Base-by-base conservation (phyloP, 2,888 invertebrate genomes). In the Gandaritis pyraliata region DNA sequence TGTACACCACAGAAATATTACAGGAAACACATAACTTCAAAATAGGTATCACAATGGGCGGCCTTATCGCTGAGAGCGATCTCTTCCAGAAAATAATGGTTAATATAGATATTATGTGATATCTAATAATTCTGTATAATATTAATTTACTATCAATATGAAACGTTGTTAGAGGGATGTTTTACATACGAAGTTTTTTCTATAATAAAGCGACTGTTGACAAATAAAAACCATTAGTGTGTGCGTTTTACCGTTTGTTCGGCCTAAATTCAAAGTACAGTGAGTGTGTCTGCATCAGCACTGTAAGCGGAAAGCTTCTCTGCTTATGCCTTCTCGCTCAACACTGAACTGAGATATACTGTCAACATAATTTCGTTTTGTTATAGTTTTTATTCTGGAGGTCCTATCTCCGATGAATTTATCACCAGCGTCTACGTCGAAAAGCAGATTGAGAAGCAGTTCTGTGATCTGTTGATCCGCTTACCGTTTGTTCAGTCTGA, bases 401-500 rank as follows among this genome's bases (percentile, higher is more conserved):
- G 33, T 33, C 10, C 33, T 33, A 23, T 23, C 6, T 23, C 23
- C 33, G 33, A 33, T 11, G 33, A 33, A 33, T 23, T 23, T 2
- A 23, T 23, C 23, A n/a, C n/a, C n/a, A 23, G 18, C 18, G 10
- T 18, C 45, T 11, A 45, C 45, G 8, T 45, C 8, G 23, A 23
- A 33, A 8, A 33, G 33, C 33, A 8, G 33, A 2, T 33, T 33
- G 8, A 33, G 10, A 33, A 33, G 33, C 10, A 33, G 46, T 47
- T 47, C 29, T n/a, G 15, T 38, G 16, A 39, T 0, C 23, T 36
- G 48, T 3, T 13, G 38, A 23, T 2, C 23, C 6, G 18, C 11
- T 29, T 53, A 94, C 95, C 83, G 92, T 91, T 74, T 82, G 83
- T 73, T 94, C 94, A 70, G 86, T 78, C 53, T 71, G 65, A 70